Evolutionary conservation across 2,888 invertebrate genomes (phyloP), one percentile per base, ranked within the genome.

Genomic region (Mythimna vitellina): DNA sequence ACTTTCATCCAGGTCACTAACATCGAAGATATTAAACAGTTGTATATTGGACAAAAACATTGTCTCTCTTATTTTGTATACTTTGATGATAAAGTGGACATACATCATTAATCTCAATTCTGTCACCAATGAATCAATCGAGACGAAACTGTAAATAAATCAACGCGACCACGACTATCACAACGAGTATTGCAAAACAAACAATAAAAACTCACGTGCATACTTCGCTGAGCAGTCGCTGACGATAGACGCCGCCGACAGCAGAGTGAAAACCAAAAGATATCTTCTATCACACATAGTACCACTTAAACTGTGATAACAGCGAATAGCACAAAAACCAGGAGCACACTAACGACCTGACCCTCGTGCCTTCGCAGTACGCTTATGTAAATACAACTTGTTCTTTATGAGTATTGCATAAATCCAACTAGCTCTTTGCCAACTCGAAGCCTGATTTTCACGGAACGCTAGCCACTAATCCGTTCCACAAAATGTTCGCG

Each of bases 351-450:
- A 90, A 93, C 92, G 90, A 84, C 85, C 82, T 78, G 90, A 91
- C 91, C 90, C 92, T 90, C 90, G 88, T 89, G 83, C 84, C 86
- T 89, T 86, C 80, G 83, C 85, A 83, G 86, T 88, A 80, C 82
- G 88, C 90, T 92, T 93, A 94, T 93, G 94, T 91, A 92, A 94
- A 95, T 93, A 83, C 89, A 93, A 92, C 95, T 84, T 88, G 93
- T 94, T 94, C 91, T 94, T 93, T 92, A 94, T 93, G 93, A 92
- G 92, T 86, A 89, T 96, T 95, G 95, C 95, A 95, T 91, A 93
- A 95, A 95, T 93, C 91, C 90, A 88, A 85, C 87, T 88, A 90
- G 89, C 90, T 92, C 92, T 95, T 94, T 94, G 90, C 94, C 92
- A 94, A 94, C 92, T 56, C 75, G 89, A 90, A 92, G 91, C 90